phyloP scores from a whole-genome alignment of 2,797 vertebrate species.

The Triplophysa bombifrons region DNA sequence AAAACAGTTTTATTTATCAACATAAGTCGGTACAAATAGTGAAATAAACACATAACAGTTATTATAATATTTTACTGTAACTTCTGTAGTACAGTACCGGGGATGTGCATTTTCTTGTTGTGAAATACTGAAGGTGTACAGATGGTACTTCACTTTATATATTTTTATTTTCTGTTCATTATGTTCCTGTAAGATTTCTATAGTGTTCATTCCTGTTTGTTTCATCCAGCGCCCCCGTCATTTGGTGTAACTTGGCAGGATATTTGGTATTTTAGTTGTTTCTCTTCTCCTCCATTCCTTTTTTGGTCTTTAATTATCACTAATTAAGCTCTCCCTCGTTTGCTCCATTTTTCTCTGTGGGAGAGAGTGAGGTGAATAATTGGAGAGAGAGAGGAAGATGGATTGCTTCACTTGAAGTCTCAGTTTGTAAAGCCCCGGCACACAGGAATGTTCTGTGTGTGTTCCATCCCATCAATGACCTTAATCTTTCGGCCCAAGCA shows the following conservation, averaged over 20 bases:
- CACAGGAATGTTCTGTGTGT: constrained; percentile 17
- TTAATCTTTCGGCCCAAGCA: constrained; percentile 20
- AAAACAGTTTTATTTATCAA: too few species aligned
- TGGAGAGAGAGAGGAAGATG: constrained; percentile 42
- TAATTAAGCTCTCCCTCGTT: constrained; percentile 68
- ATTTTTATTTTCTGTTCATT: too few species aligned
- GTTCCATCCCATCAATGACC: constrained; percentile 38
- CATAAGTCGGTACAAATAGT: too few species aligned
- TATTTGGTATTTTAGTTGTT: constrained; percentile 21
- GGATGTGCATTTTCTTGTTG: too few species aligned
- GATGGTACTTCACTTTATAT: too few species aligned
- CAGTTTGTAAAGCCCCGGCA: constrained; percentile 22
- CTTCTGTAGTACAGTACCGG: too few species aligned
- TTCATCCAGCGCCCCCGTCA: constrained; percentile 40
- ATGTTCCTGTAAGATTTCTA: neutral
- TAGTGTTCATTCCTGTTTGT: neutral
- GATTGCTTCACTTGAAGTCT: constrained; percentile 39
- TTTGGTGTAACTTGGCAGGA: constrained; percentile 49
- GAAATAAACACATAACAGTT: too few species aligned
- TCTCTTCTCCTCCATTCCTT: constrained; percentile 53
- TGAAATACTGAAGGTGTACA: too few species aligned
- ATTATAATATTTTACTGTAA: too few species aligned
- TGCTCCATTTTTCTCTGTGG: constrained; percentile 53
- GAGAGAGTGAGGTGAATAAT: constrained; percentile 60
- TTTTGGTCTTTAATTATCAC: constrained; percentile 71